phyloP scores from a whole-genome alignment of 2,113 vertebrate species.

The Macroglossus sobrinus region DNA sequence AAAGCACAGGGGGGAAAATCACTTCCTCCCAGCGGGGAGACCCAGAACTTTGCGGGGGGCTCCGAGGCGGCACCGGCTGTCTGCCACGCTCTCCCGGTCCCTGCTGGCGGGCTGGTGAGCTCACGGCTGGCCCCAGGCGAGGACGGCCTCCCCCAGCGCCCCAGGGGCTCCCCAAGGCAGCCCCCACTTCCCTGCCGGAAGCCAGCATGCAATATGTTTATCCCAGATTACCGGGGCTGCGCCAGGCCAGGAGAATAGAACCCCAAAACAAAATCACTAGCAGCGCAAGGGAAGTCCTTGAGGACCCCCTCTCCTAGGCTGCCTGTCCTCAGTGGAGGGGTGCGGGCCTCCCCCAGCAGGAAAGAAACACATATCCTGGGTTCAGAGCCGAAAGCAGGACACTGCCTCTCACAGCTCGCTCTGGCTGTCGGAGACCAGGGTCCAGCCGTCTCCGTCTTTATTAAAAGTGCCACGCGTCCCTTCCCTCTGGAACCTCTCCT shows the following conservation, averaged over 20 bases:
- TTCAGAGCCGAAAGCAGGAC: background rate
- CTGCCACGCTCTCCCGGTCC: background rate
- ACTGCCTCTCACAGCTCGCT: background rate
- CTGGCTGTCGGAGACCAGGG: background rate
- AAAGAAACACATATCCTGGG: background rate
- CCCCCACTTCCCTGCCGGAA: background rate
- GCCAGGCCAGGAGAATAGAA: conserved; percentile 47
- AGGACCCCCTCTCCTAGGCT: background rate
- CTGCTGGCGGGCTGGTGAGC: background rate
- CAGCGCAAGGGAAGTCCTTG: conserved; percentile 43
- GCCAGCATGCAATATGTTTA: conserved; percentile 22
- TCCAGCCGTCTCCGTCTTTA: background rate
- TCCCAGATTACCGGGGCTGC: conserved; percentile 50
- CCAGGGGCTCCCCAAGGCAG: conserved; percentile 17
- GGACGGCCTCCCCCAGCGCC: background rate
- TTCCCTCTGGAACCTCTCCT: background rate
- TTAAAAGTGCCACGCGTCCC: background rate
- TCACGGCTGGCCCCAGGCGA: background rate
- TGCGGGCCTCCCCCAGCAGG: background rate
- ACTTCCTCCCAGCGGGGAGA: background rate
- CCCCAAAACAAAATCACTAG: conserved; percentile 71
- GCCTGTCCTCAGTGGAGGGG: background rate
- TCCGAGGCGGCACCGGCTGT: background rate
- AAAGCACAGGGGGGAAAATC: background rate
- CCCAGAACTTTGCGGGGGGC: background rate